phyloP scores from a whole-genome alignment of 2,113 vertebrate genomes.

The Lophotis ruficrista region DNA sequence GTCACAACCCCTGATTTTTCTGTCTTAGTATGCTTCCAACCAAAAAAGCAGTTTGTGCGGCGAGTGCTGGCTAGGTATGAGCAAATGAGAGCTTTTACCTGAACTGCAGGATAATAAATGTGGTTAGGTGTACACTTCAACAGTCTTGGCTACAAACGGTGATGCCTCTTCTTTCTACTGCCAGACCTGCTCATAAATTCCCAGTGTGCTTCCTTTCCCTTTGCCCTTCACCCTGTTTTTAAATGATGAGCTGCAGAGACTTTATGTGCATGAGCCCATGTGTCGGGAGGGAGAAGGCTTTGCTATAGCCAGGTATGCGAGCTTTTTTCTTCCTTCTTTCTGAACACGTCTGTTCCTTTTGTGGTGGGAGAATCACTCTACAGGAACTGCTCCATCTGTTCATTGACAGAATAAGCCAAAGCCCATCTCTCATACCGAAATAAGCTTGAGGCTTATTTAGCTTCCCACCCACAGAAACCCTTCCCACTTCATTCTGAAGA shows the following conservation, averaged over 20 bases:
- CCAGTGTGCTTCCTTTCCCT: neutral
- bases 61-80: fast-evolving
- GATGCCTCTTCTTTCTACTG: neutral
- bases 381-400: neutral
- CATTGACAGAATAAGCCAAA: neutral
- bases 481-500: neutral
- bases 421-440: too few species aligned
- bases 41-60: neutral
- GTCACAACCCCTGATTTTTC: neutral
- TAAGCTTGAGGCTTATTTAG: neutral
- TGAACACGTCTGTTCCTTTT: fast-evolving
- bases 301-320: fast-evolving
- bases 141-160: neutral
- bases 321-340: neutral
- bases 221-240: neutral
- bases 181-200: too few species aligned
- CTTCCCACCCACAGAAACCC: neutral
- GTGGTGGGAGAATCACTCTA: neutral
- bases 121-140: too few species aligned
- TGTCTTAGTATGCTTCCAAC: neutral
- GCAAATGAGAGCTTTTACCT: neutral
- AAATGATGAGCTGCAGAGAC: neutral
- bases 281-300: neutral
- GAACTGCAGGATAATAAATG: neutral
- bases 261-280: fast-evolving